These are phyloP conservation scores for Ashinkailepas kermadecensis DNA, from an alignment of 2,888 invertebrate genomes.

Conservation along the genomic window DNA sequence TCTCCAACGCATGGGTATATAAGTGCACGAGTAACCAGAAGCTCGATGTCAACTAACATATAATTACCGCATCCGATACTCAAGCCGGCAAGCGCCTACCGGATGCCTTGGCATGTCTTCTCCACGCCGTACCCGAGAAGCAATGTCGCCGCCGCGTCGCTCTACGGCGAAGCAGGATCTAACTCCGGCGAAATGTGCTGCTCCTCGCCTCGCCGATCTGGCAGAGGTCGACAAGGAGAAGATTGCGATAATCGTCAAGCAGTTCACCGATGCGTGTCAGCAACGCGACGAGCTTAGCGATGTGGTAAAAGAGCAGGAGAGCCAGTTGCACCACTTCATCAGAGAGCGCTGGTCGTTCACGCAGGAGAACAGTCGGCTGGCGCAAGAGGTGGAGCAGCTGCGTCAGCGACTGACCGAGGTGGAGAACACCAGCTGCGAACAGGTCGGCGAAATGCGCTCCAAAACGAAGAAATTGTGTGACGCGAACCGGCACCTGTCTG, in stretches of 20 bases:
- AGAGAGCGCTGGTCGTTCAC: not conserved
- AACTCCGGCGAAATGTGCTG: conserved; percentile 50
- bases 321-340: conserved; percentile 12
- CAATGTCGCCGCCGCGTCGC: no score
- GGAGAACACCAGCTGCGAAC: conserved; percentile 87
- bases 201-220: conserved; percentile 74
- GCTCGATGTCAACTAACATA: no score
- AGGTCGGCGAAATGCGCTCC: conserved; percentile 51
- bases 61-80: no score
- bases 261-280: conserved; percentile 73
- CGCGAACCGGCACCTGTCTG: conserved; percentile 63
- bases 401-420: conserved; percentile 82
- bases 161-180: no score
- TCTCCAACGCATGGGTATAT: no score
- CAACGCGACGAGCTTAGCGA: conserved; percentile 89
- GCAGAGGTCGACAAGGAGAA: conserved; percentile 84
- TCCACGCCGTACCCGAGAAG: no score
- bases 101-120: no score
- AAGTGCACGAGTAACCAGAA: no score
- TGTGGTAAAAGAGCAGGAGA: conserved; percentile 9
- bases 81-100: no score
- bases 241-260: conserved; percentile 68
- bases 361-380: conserved; percentile 77
- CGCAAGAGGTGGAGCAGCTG: conserved; percentile 92
- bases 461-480: conserved; percentile 41